Evolutionary conservation across 2,797 vertebrate genomes (phyloP).

Genomic region (Acipenser ruthenus): DNA sequence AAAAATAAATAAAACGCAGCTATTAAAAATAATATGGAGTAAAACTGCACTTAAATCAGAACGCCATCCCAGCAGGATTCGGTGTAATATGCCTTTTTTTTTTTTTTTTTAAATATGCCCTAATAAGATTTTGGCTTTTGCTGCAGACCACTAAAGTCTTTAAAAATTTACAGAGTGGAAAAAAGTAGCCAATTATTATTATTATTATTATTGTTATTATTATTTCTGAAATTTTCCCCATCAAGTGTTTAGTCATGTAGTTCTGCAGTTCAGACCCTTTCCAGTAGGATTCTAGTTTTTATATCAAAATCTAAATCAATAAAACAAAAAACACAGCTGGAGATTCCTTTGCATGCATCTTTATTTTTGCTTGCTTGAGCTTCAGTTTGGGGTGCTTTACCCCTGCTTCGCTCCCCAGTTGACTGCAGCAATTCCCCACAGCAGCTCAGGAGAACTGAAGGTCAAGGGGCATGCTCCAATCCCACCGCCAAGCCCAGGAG

Average conservation of each 20-base stretch:
- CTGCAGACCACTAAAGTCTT: constrained; percentile 27
- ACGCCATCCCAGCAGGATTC: constrained; percentile 22
- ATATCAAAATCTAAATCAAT: no score
- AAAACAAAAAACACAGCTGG: no score
- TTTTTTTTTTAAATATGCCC: constrained; percentile 15
- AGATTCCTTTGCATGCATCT: no score
- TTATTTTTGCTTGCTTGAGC: no score
- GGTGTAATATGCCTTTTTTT: constrained; percentile 21
- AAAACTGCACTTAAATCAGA: constrained; percentile 19
- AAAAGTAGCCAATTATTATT: constrained; percentile 8
- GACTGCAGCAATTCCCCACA: no score
- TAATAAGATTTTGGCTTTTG: constrained; percentile 30
- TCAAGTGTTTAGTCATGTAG: constrained; percentile 24
- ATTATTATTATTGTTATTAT: not conserved
- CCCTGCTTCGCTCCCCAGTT: no score
- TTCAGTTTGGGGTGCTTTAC: no score
- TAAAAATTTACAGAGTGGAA: constrained; percentile 19
- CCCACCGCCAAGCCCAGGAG: no score
- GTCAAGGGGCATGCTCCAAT: no score
- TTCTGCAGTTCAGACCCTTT: not conserved
- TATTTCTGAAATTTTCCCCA: constrained; percentile 26
- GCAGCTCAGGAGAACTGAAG: no score
- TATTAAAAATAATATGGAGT: constrained; percentile 31
- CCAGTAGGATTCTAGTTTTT: no score
- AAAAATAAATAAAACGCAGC: constrained; percentile 10